These are phyloP conservation scores for Andrena bucephala DNA, from an alignment of 2,888 invertebrate species.

Conservation along the genomic window DNA sequence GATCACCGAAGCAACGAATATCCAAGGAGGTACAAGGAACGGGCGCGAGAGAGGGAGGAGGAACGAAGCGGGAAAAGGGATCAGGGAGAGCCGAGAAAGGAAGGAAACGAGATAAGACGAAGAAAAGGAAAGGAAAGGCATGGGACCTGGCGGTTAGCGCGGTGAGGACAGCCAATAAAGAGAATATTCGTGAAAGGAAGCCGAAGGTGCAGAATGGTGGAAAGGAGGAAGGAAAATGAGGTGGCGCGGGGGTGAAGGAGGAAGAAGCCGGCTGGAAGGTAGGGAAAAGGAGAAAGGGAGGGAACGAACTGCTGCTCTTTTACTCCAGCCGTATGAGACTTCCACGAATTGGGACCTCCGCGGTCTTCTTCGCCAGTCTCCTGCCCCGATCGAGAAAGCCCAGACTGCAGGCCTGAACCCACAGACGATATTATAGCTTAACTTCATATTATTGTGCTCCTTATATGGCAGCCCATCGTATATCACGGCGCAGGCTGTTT, in stretches of 20 bases:
- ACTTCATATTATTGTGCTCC: constrained; percentile 77
- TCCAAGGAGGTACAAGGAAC: constrained; percentile 29
- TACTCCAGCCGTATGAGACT: constrained; percentile 73
- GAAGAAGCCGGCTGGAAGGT: constrained; percentile 19
- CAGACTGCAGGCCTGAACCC: constrained; percentile 50
- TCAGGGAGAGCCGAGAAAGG: constrained; percentile 3
- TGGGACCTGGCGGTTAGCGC: neutral
- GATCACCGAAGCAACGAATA: constrained; percentile 17
- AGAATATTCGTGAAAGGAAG: constrained; percentile 28
- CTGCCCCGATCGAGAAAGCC: constrained; percentile 36
- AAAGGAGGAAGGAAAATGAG: constrained; percentile 31
- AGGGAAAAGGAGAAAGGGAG: constrained; percentile 51
- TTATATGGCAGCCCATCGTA: constrained; percentile 74
- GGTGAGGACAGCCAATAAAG: constrained; percentile 32
- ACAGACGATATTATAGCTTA: constrained; percentile 75
- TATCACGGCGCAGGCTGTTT: constrained; percentile 72
- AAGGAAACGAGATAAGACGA: constrained; percentile 34
- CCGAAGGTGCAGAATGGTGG: constrained; percentile 25
- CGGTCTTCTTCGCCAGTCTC: constrained; percentile 65
- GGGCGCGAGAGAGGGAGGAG: constrained; percentile 10
- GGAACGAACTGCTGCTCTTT: constrained; percentile 46
- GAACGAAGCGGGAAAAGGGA: constrained; percentile 18
- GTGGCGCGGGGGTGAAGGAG: neutral
- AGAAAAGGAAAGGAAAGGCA: constrained; percentile 16
- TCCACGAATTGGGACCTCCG: constrained; percentile 79